Percentiles rank a stretch among this genome's conserved stretches.
phyloP scores from a whole-genome alignment of 2,797 vertebrate genomes.

The Tolypeutes matacus region DNA sequence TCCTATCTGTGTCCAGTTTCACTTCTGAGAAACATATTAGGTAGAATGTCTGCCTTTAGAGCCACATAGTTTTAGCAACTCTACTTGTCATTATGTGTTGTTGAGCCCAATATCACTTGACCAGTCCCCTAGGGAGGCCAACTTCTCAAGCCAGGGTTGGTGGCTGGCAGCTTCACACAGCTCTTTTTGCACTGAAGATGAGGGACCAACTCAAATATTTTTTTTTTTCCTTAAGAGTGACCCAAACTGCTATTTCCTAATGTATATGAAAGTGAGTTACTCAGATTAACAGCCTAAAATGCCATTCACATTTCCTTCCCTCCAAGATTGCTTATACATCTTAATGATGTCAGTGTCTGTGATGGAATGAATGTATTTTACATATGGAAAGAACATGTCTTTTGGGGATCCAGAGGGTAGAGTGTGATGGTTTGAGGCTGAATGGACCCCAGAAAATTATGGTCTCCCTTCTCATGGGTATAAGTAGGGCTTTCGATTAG shows the following conservation, averaged over 20 bases:
- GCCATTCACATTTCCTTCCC: too few species aligned
- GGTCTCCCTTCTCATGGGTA: too few species aligned
- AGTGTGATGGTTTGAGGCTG: too few species aligned
- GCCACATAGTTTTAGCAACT: not conserved
- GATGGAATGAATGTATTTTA: too few species aligned
- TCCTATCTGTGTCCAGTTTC: not conserved
- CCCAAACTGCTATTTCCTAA: slow-evolving; percentile 21
- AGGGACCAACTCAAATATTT: not conserved
- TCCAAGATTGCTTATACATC: not conserved
- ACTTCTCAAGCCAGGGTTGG: too few species aligned
- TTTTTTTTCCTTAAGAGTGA: not conserved
- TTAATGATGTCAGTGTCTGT: not conserved
- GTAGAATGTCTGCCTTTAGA: not conserved
- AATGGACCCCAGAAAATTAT: too few species aligned
- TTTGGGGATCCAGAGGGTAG: too few species aligned
- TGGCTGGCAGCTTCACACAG: too few species aligned
- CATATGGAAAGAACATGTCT: too few species aligned
- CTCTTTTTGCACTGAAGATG: too few species aligned
- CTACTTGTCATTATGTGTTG: not conserved
- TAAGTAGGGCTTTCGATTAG: too few species aligned
- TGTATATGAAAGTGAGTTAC: not conserved
- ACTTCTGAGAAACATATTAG: not conserved
- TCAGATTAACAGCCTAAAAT: not conserved
- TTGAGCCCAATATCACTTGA: not conserved
- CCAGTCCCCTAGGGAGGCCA: too few species aligned